phyloP scores from a whole-genome alignment of 2,888 invertebrate genomes.

The Drosophila kokeensis region DNA sequence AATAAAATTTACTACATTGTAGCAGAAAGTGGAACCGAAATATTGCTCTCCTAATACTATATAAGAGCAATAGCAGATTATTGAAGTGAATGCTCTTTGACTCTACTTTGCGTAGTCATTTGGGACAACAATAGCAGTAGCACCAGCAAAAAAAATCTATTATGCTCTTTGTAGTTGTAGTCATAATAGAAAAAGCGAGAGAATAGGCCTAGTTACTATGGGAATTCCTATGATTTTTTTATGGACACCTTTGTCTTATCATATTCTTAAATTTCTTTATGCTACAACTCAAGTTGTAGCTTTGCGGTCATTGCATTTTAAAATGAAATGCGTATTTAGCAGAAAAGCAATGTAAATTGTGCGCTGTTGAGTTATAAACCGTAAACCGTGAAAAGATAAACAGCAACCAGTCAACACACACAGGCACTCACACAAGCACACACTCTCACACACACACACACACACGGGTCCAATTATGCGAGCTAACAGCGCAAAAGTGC shows the following conservation, averaged over 20 bases:
- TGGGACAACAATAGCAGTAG: neutral
- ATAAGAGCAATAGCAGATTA: neutral
- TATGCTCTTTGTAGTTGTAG: neutral
- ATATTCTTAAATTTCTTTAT: neutral
- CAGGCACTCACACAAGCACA: neutral
- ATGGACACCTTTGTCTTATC: neutral
- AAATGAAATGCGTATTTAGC: constrained; percentile 23
- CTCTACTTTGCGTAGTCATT: neutral
- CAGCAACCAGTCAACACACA: constrained; percentile 2
- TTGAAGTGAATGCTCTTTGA: neutral
- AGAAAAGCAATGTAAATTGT: neutral
- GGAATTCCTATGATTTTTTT: neutral
- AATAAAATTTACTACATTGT: neutral
- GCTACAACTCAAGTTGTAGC: neutral
- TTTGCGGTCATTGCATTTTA: constrained; percentile 2
- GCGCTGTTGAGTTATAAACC: constrained; percentile 30
- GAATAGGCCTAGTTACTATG: neutral
- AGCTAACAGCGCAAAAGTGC: constrained; percentile 49
- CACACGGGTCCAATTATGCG: constrained; percentile 47
- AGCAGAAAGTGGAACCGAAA: neutral
- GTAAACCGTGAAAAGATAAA: constrained; percentile 42
- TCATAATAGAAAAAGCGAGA: neutral
- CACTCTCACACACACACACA: neutral
- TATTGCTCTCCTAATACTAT: neutral
- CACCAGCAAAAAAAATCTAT: neutral